Conservation (phyloP, 2,113 vertebrate genomes). For the Elephantulus edwardii region DNA sequence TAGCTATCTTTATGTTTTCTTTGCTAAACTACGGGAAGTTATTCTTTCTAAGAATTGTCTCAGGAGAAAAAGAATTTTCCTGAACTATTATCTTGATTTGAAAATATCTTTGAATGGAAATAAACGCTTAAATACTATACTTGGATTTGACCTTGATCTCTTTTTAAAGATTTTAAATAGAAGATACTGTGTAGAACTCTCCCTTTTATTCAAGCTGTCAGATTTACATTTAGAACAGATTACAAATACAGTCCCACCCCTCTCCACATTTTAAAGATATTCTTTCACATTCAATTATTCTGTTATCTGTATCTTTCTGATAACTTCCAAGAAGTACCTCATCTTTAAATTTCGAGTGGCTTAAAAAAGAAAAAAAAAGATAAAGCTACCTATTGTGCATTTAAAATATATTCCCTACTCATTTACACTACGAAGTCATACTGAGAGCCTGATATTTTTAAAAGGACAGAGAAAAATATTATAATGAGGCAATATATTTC, state of each 20-base stretch:
- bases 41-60: background rate
- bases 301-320: slow-evolving; percentile 35
- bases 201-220: slow-evolving; percentile 23
- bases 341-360: background rate
- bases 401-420: slow-evolving; percentile 31
- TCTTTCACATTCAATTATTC: slow-evolving; percentile 51
- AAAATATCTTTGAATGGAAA: slow-evolving; percentile 1
- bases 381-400: background rate
- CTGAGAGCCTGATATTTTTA: slow-evolving; percentile 15
- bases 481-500: slow-evolving; percentile 21
- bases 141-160: slow-evolving; percentile 41
- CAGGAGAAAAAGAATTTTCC: background rate
- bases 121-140: background rate
- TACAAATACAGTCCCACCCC: background rate
- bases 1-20: background rate
- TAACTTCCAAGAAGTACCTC: background rate
- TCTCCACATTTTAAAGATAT: background rate
- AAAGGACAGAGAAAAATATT: slow-evolving; percentile 13
- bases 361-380: background rate
- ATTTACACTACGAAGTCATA: slow-evolving; percentile 14
- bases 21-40: slow-evolving; percentile 27
- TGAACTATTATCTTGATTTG: background rate
- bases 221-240: slow-evolving; percentile 52
- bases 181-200: background rate
- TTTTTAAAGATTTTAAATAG: background rate